phyloP scores from a whole-genome alignment of 2,888 invertebrate species.

The Lydus trimaculatus region DNA sequence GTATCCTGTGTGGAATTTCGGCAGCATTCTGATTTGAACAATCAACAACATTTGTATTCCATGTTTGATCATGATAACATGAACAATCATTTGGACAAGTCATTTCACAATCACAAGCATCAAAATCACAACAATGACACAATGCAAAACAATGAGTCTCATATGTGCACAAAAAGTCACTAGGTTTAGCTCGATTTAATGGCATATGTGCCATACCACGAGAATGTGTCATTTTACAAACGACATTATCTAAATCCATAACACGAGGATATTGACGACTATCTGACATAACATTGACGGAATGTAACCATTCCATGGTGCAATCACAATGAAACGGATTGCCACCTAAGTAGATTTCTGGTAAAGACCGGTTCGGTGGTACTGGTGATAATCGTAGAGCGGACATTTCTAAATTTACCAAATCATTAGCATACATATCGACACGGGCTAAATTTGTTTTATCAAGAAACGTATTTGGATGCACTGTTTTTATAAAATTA shows the following conservation, averaged over 20 bases:
- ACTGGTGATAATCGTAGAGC: conserved; percentile 80
- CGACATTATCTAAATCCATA: conserved; percentile 87
- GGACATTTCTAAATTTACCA: conserved; percentile 82
- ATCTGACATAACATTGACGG: conserved; percentile 85
- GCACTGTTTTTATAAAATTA: conserved; percentile 82
- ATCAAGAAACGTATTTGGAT: conserved; percentile 85
- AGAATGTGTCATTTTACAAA: conserved; percentile 86
- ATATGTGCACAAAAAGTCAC: conserved; percentile 91
- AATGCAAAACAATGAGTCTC: conserved; percentile 92
- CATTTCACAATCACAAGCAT: conserved; percentile 97
- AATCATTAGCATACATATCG: conserved; percentile 88
- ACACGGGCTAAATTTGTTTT: conserved; percentile 85
- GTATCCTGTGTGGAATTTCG: conserved; percentile 84
- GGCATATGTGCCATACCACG: conserved; percentile 82
- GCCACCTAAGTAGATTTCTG: conserved; percentile 90
- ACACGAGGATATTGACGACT: conserved; percentile 85
- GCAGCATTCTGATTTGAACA: conserved; percentile 82
- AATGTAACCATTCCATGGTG: conserved; percentile 93
- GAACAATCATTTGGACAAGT: conserved; percentile 93
- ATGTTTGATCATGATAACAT: conserved; percentile 93
- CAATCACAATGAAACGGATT: conserved; percentile 96
- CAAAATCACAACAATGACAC: conserved; percentile 96
- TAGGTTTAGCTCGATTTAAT: conserved; percentile 76
- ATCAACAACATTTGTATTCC: conserved; percentile 92
- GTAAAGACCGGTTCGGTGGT: conserved; percentile 75